Evolutionary conservation across 2,888 invertebrate genomes (phyloP).

Genomic region (Drosophila austrosaltans): DNA sequence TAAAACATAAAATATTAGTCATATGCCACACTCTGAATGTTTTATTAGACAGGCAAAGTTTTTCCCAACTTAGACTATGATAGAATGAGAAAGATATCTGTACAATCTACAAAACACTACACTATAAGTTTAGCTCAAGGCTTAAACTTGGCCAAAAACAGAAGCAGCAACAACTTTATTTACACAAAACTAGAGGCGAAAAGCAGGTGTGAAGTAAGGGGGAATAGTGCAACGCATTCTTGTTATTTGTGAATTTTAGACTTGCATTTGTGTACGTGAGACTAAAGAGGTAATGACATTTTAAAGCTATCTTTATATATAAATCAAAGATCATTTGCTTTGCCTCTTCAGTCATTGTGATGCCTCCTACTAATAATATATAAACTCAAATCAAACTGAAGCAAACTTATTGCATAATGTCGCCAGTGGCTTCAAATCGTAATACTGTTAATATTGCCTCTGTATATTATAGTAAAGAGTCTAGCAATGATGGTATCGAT

Average conservation of each 20-base stretch:
- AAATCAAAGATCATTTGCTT: background rate
- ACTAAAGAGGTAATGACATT: no score
- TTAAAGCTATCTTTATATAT: no score
- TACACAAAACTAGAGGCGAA: background rate
- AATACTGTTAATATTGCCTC: background rate
- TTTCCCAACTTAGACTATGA: constrained; percentile 3
- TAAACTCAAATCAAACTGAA: background rate
- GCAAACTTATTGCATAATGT: background rate
- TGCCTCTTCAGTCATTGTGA: background rate
- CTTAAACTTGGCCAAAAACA: constrained; percentile 1
- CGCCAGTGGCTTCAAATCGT: background rate
- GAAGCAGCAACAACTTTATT: constrained; percentile 1
- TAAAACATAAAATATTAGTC: constrained; percentile 56
- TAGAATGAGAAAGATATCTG: constrained; percentile 13
- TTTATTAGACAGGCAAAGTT: constrained; percentile 52
- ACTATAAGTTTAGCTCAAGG: background rate
- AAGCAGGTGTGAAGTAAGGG: background rate
- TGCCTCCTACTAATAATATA: background rate
- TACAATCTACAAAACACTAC: constrained; percentile 5
- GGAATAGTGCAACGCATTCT: background rate
- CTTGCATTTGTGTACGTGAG: background rate
- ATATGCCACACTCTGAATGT: constrained; percentile 39
- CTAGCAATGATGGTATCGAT: background rate
- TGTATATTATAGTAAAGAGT: background rate
- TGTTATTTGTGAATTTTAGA: background rate